Conservation (phyloP, 2,113 vertebrate genomes). For the Vimba vimba region DNA sequence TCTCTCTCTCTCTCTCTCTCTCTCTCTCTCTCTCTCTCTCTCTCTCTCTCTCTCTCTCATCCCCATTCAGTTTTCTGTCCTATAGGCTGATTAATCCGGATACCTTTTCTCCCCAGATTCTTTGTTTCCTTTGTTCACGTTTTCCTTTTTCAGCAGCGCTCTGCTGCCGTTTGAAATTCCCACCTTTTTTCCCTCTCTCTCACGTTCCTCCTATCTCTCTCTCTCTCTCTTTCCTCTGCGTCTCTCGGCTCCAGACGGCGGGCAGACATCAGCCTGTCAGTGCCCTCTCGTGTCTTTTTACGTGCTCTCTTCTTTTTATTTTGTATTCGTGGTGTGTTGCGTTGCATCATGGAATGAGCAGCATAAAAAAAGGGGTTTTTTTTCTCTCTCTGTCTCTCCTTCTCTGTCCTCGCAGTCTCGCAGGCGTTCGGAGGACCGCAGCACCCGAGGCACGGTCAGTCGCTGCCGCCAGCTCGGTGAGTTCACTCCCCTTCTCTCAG, state of each 20-base stretch:
- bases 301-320: slow-evolving; percentile 11
- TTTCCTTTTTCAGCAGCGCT: slow-evolving; percentile 26
- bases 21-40: too few relatives aligned
- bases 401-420: slow-evolving; percentile 50
- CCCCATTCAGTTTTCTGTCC: slow-evolving; percentile 33
- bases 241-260: slow-evolving; percentile 54
- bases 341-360: slow-evolving; percentile 1
- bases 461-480: slow-evolving; percentile 43
- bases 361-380: background rate
- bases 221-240: slow-evolving; percentile 52
- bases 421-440: slow-evolving; percentile 48
- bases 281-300: slow-evolving; percentile 2
- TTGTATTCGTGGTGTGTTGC: slow-evolving; percentile 13
- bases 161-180: slow-evolving; percentile 53
- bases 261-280: slow-evolving; percentile 54
- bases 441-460: slow-evolving; percentile 35
- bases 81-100: slow-evolving; percentile 36
- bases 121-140: slow-evolving; percentile 40
- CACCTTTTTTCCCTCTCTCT: slow-evolving; percentile 39
- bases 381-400: slow-evolving; percentile 8
- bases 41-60: slow-evolving; percentile 62
- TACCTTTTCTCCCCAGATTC: slow-evolving; percentile 45
- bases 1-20: slow-evolving; percentile 63
- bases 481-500: slow-evolving; percentile 45
- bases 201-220: slow-evolving; percentile 30